Conservation (phyloP, 2,797 vertebrate genomes). For the Etheostoma perlongum region DNA sequence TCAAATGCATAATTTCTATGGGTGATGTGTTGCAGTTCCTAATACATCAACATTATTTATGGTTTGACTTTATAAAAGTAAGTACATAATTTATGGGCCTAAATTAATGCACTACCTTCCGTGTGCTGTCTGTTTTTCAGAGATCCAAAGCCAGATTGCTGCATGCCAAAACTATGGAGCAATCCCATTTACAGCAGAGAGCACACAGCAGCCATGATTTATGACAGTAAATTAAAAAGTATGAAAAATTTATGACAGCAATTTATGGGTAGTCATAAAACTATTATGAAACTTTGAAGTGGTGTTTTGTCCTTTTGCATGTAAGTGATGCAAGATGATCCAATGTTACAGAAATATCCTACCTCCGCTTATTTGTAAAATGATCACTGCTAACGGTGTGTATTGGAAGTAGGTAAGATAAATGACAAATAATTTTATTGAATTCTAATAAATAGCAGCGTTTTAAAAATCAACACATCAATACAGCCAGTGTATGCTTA, state of each 20-base stretch:
- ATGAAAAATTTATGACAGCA: conserved; percentile 88
- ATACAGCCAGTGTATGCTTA: conserved; percentile 42
- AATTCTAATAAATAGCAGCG: conserved; percentile 54
- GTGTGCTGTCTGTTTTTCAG: conserved; percentile 84
- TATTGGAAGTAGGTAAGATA: conserved; percentile 56
- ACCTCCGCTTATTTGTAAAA: conserved; percentile 64
- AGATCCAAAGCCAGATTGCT: conserved; percentile 84
- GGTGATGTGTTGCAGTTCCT: conserved; percentile 83
- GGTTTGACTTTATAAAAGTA: conserved; percentile 88
- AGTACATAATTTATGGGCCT: conserved; percentile 89
- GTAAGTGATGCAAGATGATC: conserved; percentile 82
- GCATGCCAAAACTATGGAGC: conserved; percentile 87
- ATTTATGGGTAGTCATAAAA: conserved; percentile 89
- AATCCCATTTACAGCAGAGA: conserved; percentile 83
- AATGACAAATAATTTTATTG: conserved; percentile 52
- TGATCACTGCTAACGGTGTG: conserved; percentile 41
- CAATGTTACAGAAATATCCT: conserved; percentile 74
- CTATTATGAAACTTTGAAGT: conserved; percentile 89
- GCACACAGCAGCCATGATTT: conserved; percentile 84
- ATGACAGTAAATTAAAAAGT: conserved; percentile 88
- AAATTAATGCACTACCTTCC: conserved; percentile 87
- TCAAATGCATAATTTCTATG: conserved; percentile 84
- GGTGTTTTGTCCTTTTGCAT: conserved; percentile 82
- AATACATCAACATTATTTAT: conserved; percentile 88
- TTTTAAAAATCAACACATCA: conserved; percentile 60